These are phyloP conservation scores for Pseudotriccus pelzelni DNA, from an alignment of 2,797 vertebrate species.

Conservation along the genomic window DNA sequence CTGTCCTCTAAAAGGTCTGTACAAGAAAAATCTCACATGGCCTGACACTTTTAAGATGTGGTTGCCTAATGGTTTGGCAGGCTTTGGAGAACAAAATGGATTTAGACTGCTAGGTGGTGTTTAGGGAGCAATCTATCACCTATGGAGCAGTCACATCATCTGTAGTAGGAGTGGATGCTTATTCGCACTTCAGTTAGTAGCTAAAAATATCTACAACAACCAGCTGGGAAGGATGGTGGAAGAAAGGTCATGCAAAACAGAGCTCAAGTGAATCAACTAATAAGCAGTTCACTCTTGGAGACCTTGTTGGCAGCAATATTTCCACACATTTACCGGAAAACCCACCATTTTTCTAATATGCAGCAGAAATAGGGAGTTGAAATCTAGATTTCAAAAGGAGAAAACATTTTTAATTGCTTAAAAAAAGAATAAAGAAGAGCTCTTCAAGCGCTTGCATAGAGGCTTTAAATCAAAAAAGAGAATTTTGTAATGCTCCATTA, in stretches of 20 bases:
- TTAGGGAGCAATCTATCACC: neutral
- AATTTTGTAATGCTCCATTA: neutral
- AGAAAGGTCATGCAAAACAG: neutral
- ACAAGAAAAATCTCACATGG: neutral
- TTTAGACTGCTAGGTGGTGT: neutral
- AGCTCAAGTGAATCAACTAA: neutral
- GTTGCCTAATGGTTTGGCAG: neutral
- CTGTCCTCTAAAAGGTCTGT: neutral
- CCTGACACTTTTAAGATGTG: neutral
- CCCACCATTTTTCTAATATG: neutral
- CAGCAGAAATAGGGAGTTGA: neutral
- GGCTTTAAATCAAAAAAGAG: neutral
- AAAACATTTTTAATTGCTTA: neutral
- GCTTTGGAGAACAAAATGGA: neutral
- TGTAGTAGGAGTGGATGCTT: neutral
- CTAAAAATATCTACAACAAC: neutral
- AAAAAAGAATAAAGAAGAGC: neutral
- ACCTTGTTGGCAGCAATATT: neutral
- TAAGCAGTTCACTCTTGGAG: neutral
- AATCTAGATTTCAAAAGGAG: neutral
- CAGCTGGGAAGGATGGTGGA: neutral
- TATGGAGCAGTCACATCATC: neutral
- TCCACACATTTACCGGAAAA: neutral
- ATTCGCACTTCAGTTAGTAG: neutral
- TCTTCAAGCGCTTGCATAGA: neutral